These are phyloP conservation scores for Buceros bicornis DNA, from an alignment of 2,797 vertebrate genomes.

Conservation along the genomic window DNA sequence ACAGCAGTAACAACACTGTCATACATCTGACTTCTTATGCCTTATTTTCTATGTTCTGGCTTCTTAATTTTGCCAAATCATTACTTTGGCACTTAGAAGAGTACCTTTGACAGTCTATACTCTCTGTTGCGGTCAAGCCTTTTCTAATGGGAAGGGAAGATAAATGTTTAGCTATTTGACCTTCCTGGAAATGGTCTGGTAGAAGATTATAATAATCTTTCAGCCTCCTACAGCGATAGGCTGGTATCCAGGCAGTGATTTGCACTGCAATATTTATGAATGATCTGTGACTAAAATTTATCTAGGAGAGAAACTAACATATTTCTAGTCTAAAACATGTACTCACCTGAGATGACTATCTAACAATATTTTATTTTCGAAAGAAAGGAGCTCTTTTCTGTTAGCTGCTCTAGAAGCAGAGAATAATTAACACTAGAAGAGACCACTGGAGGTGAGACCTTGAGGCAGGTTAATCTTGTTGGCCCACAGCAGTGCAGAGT, in stretches of 20 bases:
- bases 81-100: not conserved
- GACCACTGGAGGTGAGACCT: not conserved
- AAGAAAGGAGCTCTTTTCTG: not conserved
- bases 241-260: conserved; percentile 15
- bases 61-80: conserved; percentile 22
- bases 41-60: not conserved
- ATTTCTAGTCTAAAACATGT: not conserved
- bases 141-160: not conserved
- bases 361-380: not conserved
- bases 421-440: not conserved
- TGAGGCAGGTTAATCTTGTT: not conserved
- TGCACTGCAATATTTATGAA: conserved; percentile 50
- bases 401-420: not conserved
- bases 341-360: not conserved
- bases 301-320: not conserved
- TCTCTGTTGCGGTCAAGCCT: conserved; percentile 7
- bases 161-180: conserved; percentile 61
- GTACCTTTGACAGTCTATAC: not conserved
- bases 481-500: not conserved
- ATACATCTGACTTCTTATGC: conserved; percentile 24
- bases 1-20: conserved; percentile 30
- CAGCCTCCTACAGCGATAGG: conserved; percentile 55
- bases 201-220: conserved; percentile 70
- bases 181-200: conserved; percentile 51
- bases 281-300: conserved; percentile 37